These are phyloP conservation scores for Macroramphosus scolopax DNA, from an alignment of 2,797 vertebrate genomes.

Conservation along the genomic window DNA sequence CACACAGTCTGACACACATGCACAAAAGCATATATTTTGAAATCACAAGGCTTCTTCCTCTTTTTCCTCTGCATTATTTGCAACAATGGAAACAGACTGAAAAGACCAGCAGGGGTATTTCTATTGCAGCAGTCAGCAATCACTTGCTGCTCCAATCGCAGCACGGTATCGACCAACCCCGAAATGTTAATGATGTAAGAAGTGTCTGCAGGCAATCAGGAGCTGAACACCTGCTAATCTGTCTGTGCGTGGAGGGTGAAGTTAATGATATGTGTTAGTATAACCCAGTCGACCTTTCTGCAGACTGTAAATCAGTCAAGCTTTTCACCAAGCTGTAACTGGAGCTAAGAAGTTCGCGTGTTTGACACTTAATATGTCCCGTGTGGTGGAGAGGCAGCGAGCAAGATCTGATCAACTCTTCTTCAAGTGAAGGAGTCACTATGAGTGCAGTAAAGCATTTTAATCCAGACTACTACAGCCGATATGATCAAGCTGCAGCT, in stretches of 20 bases:
- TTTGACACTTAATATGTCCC: constrained; percentile 45
- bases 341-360: constrained; percentile 39
- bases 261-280: constrained; percentile 50
- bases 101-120: constrained; percentile 51
- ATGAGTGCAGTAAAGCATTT: too few species aligned
- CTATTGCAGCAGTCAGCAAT: constrained; percentile 49
- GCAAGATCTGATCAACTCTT: constrained; percentile 17
- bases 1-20: constrained; percentile 9
- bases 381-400: constrained; percentile 5
- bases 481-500: too few species aligned
- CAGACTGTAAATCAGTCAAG: constrained; percentile 68
- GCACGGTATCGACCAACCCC: constrained; percentile 1
- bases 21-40: constrained; percentile 41
- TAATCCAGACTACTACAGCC: too few species aligned
- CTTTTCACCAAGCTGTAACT: constrained; percentile 68
- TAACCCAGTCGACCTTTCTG: constrained; percentile 56
- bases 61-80: constrained; percentile 35
- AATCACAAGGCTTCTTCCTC: constrained; percentile 44
- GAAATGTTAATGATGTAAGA: constrained; percentile 18
- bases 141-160: constrained; percentile 44
- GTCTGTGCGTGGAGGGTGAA: constrained; percentile 23
- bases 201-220: constrained; percentile 16
- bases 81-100: constrained; percentile 48
- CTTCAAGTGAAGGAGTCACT: too few species aligned
- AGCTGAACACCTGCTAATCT: constrained; percentile 57